Evolutionary conservation across 2,888 invertebrate genomes (phyloP), one percentile per base, ranked within the genome.

Genomic region (Noctua comes): DNA sequence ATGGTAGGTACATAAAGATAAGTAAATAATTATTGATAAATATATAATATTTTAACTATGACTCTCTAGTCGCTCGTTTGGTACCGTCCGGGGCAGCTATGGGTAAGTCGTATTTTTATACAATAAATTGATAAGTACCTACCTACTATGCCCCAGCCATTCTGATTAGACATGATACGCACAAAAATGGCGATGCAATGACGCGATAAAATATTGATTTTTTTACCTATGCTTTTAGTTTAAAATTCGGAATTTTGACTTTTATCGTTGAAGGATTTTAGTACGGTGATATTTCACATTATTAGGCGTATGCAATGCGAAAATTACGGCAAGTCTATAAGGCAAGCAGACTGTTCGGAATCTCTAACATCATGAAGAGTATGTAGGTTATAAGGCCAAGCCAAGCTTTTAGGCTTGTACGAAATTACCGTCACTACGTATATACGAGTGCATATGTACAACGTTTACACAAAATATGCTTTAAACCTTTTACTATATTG

Each of bases 71-170:
- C 86, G 90, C 85, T 86, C 88, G 88, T 82, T 89, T 85, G 93
- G 88, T 91, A 92, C 89, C 90, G 91, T 69, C 84, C 87, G 86
- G 90, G 89, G 88, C 91, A 68, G 91, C 91, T 81, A 94, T 94
- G 94, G 96, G 96, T 96, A 89, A 94, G 96, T 91, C 7, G 13
- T 6, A 66, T 65, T 72, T 65, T 78, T 31, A 13, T 68, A 68
- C 16, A 80, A 69, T 66, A 71, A 71, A 68, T 68, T 64, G 68
- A 73, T 77, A 64, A 65, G 21, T 27, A 66, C 21, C 24, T 66
- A 16, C 36, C 43, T 43, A 36, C 40, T 36, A 11, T 13, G 31
- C 36, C 8, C 13, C 31, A 36, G 21, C 64, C 46, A 18, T 59
- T 48, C 31, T 59, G 57, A 36, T 62, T 40, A 54, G 24, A 13